Percentiles rank a stretch among this genome's conserved stretches.
These are phyloP conservation scores for Diloba caeruleocephala DNA, from an alignment of 2,888 invertebrate genomes.

Conservation along the genomic window DNA sequence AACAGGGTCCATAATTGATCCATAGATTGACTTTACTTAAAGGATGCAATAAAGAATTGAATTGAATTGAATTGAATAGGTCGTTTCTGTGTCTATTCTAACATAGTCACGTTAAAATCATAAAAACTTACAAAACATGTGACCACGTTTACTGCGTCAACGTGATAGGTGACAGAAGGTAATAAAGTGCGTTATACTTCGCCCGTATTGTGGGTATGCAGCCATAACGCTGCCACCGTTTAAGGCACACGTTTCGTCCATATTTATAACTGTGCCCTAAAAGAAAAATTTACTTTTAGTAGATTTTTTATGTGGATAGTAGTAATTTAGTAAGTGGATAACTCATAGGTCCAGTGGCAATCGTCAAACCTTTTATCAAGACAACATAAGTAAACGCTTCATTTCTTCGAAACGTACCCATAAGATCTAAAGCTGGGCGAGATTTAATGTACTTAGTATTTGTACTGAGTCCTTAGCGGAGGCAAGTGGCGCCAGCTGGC, in stretches of 20 bases:
- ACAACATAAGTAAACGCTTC: slow-evolving; percentile 8
- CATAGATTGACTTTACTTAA: too few relatives aligned
- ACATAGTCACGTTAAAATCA: slow-evolving; percentile 38
- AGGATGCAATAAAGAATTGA: too few relatives aligned
- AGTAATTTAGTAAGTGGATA: not conserved
- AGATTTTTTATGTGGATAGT: not conserved
- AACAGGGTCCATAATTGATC: too few relatives aligned
- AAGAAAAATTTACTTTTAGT: not conserved
- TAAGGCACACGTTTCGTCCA: not conserved
- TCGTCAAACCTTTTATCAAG: slow-evolving; percentile 1
- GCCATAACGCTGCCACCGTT: slow-evolving; percentile 25
- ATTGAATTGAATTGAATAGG: too few relatives aligned
- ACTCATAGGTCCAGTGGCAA: not conserved
- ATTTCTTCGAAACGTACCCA: slow-evolving; percentile 22
- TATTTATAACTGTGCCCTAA: slow-evolving; percentile 6
- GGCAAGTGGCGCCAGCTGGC: slow-evolving; percentile 77
- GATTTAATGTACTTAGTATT: slow-evolving; percentile 48
- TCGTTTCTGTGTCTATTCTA: slow-evolving; percentile 31
- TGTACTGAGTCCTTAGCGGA: slow-evolving; percentile 51
- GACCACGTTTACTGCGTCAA: slow-evolving; percentile 39
- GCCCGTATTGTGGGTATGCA: slow-evolving; percentile 20
- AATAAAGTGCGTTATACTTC: slow-evolving; percentile 40
- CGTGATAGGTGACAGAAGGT: slow-evolving; percentile 45
- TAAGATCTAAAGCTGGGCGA: slow-evolving; percentile 21
- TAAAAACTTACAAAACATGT: slow-evolving; percentile 36